Base-by-base conservation (phyloP, 2,797 vertebrate genomes). In the Pseudochaenichthys georgianus region DNA sequence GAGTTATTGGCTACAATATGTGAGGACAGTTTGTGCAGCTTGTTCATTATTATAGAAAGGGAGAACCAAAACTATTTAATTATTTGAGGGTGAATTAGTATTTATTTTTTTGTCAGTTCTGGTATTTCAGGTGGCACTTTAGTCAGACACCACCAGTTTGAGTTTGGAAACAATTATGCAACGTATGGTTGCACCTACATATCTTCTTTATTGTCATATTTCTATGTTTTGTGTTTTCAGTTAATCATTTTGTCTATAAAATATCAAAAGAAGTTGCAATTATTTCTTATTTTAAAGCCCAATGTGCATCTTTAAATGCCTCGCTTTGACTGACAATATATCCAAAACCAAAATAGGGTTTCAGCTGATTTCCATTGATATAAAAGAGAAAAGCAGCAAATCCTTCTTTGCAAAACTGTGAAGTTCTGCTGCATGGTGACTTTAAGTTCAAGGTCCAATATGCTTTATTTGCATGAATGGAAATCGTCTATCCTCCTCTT, bases 181-280 rank as follows among this genome's bases (percentile, higher is more conserved):
- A 47, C 48, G 19, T 23, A 2, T 0, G 34, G 11, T 0, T 58
- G 19, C 66, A 38, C 17, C 10, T n/a, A 1, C 41, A 15, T 43
- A 47, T 34, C 45, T 12, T 47, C 45, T 61, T 21, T 34, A 42
- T 16, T 17, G 12, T 38, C 19, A 23, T 0, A 4, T 21, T 28
- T 64, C 47, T 41, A 3, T 17, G 2, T 19, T 5, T 28, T 15
- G 9, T 43, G 34, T n/a, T 11, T 58, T 47, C 7, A 28, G 13
- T 68, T 9, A 3, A 59, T 19, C 46, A 38, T 62, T 52, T 38
- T n/a, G 2, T 21, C 31, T 3, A 15, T 38, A 48, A 58, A 55
- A 5, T 21, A n/a, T 21, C 4, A 10, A 7, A 38, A 62, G 3
- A 54, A 4, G 31, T 34, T 3, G 4, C 0, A 0, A 16, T 17